Evolutionary conservation across 2,113 vertebrate genomes (phyloP), one percentile per base, ranked within the genome.

Genomic region (Notothenia rossii): DNA sequence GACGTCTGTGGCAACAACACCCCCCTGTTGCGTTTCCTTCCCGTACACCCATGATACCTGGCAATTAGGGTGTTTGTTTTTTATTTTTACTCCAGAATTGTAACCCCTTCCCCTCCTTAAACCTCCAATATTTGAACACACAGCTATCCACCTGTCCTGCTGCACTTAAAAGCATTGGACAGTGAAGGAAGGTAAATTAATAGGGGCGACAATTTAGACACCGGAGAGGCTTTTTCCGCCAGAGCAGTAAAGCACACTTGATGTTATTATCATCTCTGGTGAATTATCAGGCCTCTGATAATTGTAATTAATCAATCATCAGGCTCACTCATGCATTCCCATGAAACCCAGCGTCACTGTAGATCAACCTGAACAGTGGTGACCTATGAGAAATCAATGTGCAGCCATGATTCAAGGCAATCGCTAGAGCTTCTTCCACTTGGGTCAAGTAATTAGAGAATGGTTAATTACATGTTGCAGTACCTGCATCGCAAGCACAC

Each of bases 281-380:
- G 80, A 93, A 94, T 95, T 92, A 94, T 90, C 86, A 90, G 82
- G 82, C 81, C 90, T 86, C 86, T 92, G 90, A 93, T 94, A 93
- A 91, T 94, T 93, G 92, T 94, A 94, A 95, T 95, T 94, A 94
- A 96, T 94, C 90, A 93, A 94, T 94, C 92, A 92, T 90, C 90
- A 88, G 72, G 75, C 81, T 90, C 86, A 78, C 83, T 88, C 81
- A 85, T 84, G 77, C 82, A 79, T 88, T 92, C 69, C 87, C 49
- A 46, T 89, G 74, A 81, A 86, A 88, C 85, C 77, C 81, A 63
- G 71, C 80, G 86, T 83, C 82, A 72, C 71, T 69, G 86, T 50
- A 83, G 83, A 90, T 86, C 88, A 89, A 82, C 85, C 87, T 77
- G 85, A 90, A 77, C 72, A 65, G 46, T 50, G 83, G 79, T 91